Evolutionary conservation across 2,888 invertebrate genomes (phyloP).

Genomic region (Diarsia mendica): DNA sequence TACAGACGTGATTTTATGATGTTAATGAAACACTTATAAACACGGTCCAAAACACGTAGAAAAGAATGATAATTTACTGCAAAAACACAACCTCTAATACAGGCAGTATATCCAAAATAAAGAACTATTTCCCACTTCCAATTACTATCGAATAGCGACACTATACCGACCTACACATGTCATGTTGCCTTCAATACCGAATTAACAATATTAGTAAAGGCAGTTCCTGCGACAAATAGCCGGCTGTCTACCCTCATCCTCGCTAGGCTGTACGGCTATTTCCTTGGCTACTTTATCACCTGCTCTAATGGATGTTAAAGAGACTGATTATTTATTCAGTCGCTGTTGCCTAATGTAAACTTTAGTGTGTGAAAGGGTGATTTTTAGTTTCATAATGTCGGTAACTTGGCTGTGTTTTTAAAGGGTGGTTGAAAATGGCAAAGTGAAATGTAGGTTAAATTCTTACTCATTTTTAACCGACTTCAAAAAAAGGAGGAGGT

Average conservation of each 20-base stretch:
- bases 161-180: slow-evolving; percentile 10
- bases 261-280: slow-evolving; percentile 24
- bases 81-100: background rate
- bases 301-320: slow-evolving; percentile 70
- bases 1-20: too few species aligned
- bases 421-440: background rate
- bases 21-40: background rate
- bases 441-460: too few species aligned
- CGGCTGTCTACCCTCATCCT: slow-evolving; percentile 42
- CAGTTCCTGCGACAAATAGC: slow-evolving; percentile 40
- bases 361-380: slow-evolving; percentile 38
- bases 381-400: slow-evolving; percentile 20
- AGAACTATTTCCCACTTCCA: slow-evolving; percentile 7
- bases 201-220: slow-evolving; percentile 46
- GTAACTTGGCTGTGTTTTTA: background rate
- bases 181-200: slow-evolving; percentile 39
- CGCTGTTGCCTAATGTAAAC: slow-evolving; percentile 53
- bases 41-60: background rate
- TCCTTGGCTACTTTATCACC: slow-evolving; percentile 63
- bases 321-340: slow-evolving; percentile 72
- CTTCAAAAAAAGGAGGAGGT: too few species aligned
- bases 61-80: background rate
- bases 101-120: background rate
- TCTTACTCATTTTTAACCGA: too few species aligned
- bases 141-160: slow-evolving; percentile 16